phyloP scores from a whole-genome alignment of 2,797 vertebrate genomes.

The Melanotaenia maccullochi region DNA sequence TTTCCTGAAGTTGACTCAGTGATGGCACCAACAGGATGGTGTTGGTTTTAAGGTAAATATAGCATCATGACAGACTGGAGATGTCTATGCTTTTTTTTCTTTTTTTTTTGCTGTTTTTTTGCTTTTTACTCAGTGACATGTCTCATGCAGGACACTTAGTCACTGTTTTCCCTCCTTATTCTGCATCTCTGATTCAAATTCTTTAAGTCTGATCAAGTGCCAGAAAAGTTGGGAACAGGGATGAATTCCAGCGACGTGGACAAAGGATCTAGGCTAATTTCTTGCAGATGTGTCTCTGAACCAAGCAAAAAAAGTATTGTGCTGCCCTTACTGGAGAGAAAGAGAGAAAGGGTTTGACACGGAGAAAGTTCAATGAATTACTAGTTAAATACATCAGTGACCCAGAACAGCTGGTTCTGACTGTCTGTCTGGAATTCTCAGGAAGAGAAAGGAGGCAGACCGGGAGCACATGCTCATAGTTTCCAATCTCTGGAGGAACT shows the following conservation, averaged over 20 bases:
- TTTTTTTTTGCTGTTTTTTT: neutral
- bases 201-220: conserved; percentile 41
- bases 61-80: conserved; percentile 34
- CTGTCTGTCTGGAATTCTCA: conserved; percentile 47
- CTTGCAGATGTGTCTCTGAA: conserved; percentile 81
- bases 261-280: conserved; percentile 80
- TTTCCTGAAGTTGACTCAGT: conserved; percentile 50
- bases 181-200: conserved; percentile 52
- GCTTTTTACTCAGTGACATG: conserved; percentile 32
- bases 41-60: conserved; percentile 56
- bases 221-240: conserved; percentile 54
- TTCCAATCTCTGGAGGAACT: conserved; percentile 59
- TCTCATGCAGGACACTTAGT: conserved; percentile 27
- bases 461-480: conserved; percentile 53
- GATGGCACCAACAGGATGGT: conserved; percentile 23
- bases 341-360: conserved; percentile 39
- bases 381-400: conserved; percentile 64
- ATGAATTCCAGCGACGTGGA: conserved; percentile 80
- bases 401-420: conserved; percentile 73
- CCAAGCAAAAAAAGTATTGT: conserved; percentile 55
- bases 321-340: conserved; percentile 50
- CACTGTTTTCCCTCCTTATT: conserved; percentile 30
- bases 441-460: conserved; percentile 38
- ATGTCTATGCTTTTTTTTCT: conserved; percentile 9
- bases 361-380: conserved; percentile 64